Evolutionary conservation across 2,797 vertebrate species (phyloP), one percentile per base, ranked within the genome.

Genomic region (Onychomys arenicola): DNA sequence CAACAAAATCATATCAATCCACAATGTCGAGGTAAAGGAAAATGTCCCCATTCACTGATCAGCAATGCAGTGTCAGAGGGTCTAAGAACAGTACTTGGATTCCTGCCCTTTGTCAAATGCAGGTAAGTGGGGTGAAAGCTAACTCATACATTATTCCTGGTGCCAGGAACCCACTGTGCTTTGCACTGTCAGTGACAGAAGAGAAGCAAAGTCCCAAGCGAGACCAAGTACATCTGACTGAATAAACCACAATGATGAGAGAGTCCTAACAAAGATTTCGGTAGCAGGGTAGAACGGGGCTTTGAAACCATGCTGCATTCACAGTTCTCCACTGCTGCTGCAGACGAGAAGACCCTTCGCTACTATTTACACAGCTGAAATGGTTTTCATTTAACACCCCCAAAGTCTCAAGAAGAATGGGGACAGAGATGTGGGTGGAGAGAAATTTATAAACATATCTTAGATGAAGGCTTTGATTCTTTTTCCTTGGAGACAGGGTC

Each of bases 101-200:
- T 89, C 84, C 77, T 34, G 40, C 2, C 52, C 59, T 84, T 57
- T 75, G 59, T 73, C 89, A 81, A 93, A 75, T 14, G n/a, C 25
- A 21, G 49, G 27, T 73, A 13, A 19, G 37, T 27, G 73, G 88
- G 67, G 78, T 25, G 69, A 75, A 84, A 89, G 86, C 37, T 32
- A 32, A 43, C 57, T 82, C 67, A 85, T 67, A 40, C 1, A 75
- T 92, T 94, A 94, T 83, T 77, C 55, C 34, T 40, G 21, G 76
- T 63, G 34, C 34, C 89, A 96, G 84, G 81, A 84, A 90, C 59
- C 92, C 88, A 85, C 13, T 55, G 69, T n/a, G 78, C 67, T 81
- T 95, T 91, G 95, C 95, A 84, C 86, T 94, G 90, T 89, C 93
- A 63, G 90, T 82, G 95, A 97, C 17, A 88, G 57, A 93, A 82